Evolutionary conservation across 1,140 invertebrate species (phyloP).

Genomic region (Maniola jurtina): DNA sequence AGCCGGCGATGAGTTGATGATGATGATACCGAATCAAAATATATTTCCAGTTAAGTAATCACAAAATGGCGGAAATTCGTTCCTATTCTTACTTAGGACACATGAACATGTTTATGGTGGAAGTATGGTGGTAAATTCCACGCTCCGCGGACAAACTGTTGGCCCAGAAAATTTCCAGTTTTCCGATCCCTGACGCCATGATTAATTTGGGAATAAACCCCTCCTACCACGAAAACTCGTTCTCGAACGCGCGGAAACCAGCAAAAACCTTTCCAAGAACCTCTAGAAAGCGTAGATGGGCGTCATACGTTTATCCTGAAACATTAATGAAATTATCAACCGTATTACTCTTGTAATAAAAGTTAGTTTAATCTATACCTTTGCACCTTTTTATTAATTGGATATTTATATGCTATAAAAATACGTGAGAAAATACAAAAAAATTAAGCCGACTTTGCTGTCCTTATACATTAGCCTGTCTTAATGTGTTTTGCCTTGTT

Average conservation of each 20-base stretch:
- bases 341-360: conserved; percentile 14
- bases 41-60: too few relatives aligned
- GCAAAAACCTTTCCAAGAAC: conserved; percentile 32
- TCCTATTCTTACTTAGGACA: too few relatives aligned
- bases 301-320: conserved; percentile 6
- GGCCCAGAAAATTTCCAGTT: conserved; percentile 29
- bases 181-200: conserved; percentile 25
- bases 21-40: too few relatives aligned
- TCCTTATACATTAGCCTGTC: conserved; percentile 1
- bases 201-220: conserved; percentile 29
- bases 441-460: conserved; percentile 14
- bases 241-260: neutral
- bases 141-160: neutral
- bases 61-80: too few relatives aligned
- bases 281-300: conserved; percentile 24
- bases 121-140: too few relatives aligned
- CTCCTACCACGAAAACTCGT: conserved; percentile 27
- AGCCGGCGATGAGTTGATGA: too few relatives aligned
- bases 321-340: neutral
- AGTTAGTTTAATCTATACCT: neutral
- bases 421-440: conserved; percentile 25
- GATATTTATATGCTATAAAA: conserved; percentile 13
- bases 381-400: conserved; percentile 19
- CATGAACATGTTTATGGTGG: too few relatives aligned
- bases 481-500: conserved; percentile 5